Evolutionary conservation across 2,113 vertebrate species (phyloP).

Genomic region (Coptodon bakossiorum): DNA sequence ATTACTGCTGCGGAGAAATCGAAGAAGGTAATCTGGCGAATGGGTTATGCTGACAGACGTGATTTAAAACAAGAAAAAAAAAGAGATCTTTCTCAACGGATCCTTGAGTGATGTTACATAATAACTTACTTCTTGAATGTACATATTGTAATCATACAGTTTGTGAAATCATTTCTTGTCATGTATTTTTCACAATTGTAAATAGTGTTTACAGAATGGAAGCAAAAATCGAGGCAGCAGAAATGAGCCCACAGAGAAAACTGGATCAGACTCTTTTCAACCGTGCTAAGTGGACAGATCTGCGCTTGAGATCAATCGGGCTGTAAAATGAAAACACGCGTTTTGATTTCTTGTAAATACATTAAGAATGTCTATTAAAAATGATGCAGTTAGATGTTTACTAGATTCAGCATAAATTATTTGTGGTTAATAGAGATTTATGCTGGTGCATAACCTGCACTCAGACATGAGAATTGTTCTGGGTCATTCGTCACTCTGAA

Average conservation of each 20-base stretch:
- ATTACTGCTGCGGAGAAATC: not conserved
- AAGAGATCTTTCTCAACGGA: conserved; percentile 9
- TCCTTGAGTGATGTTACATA: conserved; percentile 36
- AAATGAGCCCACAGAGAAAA: conserved; percentile 64
- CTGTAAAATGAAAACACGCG: conserved; percentile 44
- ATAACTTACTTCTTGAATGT: conserved; percentile 37
- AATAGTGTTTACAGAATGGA: conserved; percentile 75
- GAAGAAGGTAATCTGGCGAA: conserved; percentile 29
- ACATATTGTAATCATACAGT: conserved; percentile 41
- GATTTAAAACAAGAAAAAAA: not conserved
- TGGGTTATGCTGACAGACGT: not conserved
- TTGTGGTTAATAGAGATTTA: conserved; percentile 61
- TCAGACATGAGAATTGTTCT: conserved; percentile 47
- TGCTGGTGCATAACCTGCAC: conserved; percentile 57
- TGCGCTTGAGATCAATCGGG: conserved; percentile 51
- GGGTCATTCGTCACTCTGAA: conserved; percentile 59
- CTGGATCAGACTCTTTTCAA: conserved; percentile 67
- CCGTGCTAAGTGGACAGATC: not conserved
- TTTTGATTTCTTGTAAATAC: conserved; percentile 67
- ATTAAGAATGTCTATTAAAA: conserved; percentile 54
- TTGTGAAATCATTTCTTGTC: conserved; percentile 45
- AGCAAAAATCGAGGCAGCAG: conserved; percentile 73
- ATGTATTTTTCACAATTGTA: conserved; percentile 58
- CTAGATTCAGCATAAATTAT: conserved; percentile 64
- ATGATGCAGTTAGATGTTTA: conserved; percentile 58